Percentiles rank a stretch among this genome's conserved stretches.
Conservation (phyloP, 2,888 invertebrate genomes). For the Pyralis farinalis region DNA sequence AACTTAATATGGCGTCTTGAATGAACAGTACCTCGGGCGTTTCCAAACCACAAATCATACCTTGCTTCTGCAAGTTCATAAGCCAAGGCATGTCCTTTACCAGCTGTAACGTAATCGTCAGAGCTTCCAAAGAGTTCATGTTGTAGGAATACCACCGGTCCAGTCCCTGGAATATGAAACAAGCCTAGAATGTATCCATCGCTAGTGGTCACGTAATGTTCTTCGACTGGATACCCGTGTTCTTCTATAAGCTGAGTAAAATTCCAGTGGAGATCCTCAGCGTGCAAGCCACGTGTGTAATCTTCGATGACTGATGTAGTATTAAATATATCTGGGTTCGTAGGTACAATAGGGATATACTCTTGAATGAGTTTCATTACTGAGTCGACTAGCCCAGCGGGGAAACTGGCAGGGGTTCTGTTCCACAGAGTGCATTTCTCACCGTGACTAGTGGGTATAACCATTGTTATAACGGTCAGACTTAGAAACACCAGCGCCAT, state of each 20-base stretch:
- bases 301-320: too few relatives aligned
- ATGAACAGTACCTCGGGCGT: constrained; percentile 12
- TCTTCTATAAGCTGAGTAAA: too few relatives aligned
- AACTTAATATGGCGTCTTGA: not conserved
- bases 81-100: not conserved
- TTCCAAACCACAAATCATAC: constrained; percentile 14
- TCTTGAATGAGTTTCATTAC: too few relatives aligned
- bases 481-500: too few relatives aligned
- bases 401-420: not conserved
- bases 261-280: too few relatives aligned
- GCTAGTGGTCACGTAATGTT: not conserved
- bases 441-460: too few relatives aligned
- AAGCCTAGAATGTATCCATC: constrained; percentile 1
- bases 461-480: too few relatives aligned
- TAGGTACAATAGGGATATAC: too few relatives aligned
- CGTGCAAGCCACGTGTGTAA: too few relatives aligned
- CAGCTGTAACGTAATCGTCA: not conserved
- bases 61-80: not conserved
- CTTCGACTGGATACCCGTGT: not conserved
- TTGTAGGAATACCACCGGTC: not conserved
- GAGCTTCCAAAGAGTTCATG: constrained; percentile 1
- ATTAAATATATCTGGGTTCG: too few relatives aligned
- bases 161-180: constrained; percentile 2
- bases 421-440: too few relatives aligned
- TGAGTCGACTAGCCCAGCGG: too few relatives aligned